Evolutionary conservation across 30 jellyfish, hydroid and myxozoan genomes (phyloP).

Genomic region (Nemopilema nomurai): DNA sequence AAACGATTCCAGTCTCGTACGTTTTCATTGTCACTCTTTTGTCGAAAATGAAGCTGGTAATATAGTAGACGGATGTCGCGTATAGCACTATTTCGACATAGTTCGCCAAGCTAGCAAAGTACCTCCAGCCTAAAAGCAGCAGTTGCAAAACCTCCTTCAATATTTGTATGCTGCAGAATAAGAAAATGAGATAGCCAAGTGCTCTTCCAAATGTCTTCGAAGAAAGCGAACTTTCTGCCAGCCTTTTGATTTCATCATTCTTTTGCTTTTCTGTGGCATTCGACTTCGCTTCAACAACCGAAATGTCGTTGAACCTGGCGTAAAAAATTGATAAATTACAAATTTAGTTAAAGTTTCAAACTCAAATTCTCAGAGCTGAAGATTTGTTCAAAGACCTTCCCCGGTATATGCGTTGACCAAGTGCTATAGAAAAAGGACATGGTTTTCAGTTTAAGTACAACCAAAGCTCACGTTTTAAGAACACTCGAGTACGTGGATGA

Average conservation of each 20-base stretch:
- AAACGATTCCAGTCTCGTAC: constrained; percentile 55
- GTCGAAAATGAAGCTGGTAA: background rate
- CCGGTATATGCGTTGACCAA: too few species aligned
- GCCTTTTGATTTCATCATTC: background rate
- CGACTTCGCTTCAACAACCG: background rate
- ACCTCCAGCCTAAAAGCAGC: constrained; percentile 18
- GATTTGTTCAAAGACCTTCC: too few species aligned
- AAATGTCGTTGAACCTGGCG: constrained; percentile 1
- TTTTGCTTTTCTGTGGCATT: constrained; percentile 7
- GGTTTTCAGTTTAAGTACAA: too few species aligned
- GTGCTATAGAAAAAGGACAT: too few species aligned
- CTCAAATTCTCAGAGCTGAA: background rate
- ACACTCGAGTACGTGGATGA: too few species aligned
- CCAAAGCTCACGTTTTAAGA: too few species aligned
- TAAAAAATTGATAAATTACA: background rate
- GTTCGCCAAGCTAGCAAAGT: constrained; percentile 36
- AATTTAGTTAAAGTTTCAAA: background rate
- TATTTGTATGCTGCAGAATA: constrained; percentile 28
- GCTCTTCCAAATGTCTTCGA: constrained; percentile 19
- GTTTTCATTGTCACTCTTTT: background rate
- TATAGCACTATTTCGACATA: constrained; percentile 35
- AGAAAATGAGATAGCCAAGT: constrained; percentile 20
- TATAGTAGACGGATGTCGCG: constrained; percentile 18
- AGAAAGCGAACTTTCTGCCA: background rate
- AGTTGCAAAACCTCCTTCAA: constrained; percentile 38